Evolutionary conservation across 2,797 vertebrate genomes (phyloP).

Genomic region (Helicolenus hilgendorfi): DNA sequence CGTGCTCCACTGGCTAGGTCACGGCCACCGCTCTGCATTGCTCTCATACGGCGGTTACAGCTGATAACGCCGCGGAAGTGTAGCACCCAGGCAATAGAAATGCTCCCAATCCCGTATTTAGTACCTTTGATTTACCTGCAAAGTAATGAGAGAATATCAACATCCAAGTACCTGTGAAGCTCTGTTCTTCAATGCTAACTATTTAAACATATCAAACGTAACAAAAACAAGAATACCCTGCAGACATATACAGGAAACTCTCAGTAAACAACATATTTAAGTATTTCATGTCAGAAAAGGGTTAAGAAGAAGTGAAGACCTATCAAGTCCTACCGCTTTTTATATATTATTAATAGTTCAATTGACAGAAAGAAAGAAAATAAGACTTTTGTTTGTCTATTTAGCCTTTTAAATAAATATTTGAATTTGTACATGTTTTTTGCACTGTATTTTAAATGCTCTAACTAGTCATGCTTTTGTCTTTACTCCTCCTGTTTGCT

Average conservation of each 20-base stretch:
- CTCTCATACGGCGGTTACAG: background rate
- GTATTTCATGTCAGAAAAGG: background rate
- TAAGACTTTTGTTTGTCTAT: background rate
- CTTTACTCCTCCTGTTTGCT: background rate
- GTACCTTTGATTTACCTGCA: background rate
- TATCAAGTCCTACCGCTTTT: background rate
- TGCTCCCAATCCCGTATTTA: background rate
- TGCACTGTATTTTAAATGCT: background rate
- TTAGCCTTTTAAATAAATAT: background rate
- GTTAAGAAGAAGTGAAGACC: background rate
- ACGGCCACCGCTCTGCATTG: too few species aligned
- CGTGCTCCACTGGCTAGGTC: background rate
- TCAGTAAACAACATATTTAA: background rate
- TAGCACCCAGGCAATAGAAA: background rate
- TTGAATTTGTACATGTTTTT: background rate
- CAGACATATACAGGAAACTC: background rate
- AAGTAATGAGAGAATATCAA: background rate
- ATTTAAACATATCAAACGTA: background rate
- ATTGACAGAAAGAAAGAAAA: background rate
- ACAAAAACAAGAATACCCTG: background rate
- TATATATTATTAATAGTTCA: background rate
- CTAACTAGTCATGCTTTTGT: background rate
- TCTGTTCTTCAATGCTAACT: background rate
- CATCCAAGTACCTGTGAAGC: background rate
- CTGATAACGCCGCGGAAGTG: background rate